These are phyloP conservation scores for Galaxias olidus DNA, from an alignment of 2,797 vertebrate genomes.

Conservation along the genomic window DNA sequence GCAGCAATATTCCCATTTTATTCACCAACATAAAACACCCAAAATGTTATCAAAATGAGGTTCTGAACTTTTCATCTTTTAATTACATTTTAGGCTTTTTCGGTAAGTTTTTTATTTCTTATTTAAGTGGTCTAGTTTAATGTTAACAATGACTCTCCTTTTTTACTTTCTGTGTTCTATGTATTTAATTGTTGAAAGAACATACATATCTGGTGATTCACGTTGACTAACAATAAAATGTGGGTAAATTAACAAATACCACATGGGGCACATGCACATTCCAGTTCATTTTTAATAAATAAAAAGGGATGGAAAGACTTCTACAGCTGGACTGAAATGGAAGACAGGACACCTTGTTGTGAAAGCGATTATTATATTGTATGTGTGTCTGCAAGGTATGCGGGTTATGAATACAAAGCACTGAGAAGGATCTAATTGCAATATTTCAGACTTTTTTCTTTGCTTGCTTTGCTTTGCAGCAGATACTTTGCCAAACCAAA, in stretches of 20 bases:
- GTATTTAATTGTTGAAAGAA: no score
- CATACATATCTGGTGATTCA: no score
- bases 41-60: no score
- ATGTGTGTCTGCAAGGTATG: conserved; percentile 57
- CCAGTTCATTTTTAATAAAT: conserved; percentile 10
- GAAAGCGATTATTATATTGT: conserved; percentile 51
- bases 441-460: conserved; percentile 64
- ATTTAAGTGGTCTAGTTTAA: no score
- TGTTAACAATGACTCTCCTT: no score
- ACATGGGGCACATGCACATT: conserved; percentile 56
- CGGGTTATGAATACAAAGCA: conserved; percentile 55
- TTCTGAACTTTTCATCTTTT: no score
- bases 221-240: conserved; percentile 30
- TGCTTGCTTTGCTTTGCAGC: conserved; percentile 72
- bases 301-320: conserved; percentile 52
- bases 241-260: conserved; percentile 45
- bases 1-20: no score
- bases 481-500: conserved; percentile 66
- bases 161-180: no score
- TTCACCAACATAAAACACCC: no score
- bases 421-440: conserved; percentile 64
- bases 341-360: conserved; percentile 45
- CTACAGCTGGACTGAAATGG: conserved; percentile 62
- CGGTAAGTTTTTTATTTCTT: no score
- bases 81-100: no score